Percentiles rank a stretch among this genome's conserved stretches.
Conservation (phyloP, 1,140 invertebrate genomes). For the Thaumatotibia leucotreta region DNA sequence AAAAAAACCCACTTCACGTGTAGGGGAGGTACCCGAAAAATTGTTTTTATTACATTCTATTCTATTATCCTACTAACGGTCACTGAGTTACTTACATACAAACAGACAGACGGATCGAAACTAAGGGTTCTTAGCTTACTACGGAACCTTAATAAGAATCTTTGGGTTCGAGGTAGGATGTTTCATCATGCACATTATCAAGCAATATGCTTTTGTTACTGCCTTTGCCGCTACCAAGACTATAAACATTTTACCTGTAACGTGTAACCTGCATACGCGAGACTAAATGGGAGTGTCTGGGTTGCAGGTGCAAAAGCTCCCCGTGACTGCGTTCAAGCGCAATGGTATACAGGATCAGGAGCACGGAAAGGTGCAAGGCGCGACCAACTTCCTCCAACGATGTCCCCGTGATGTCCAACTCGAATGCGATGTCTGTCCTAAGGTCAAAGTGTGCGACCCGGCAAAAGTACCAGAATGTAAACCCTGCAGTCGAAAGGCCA, state of each 20-base stretch:
- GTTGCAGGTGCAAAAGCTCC: constrained; percentile 61
- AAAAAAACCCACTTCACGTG: too few species aligned
- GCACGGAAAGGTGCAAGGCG: constrained; percentile 51
- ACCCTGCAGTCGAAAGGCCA: constrained; percentile 22
- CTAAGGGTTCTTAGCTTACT: too few species aligned
- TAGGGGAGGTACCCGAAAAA: too few species aligned
- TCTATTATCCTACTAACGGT: too few species aligned
- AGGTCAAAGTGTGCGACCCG: constrained; percentile 46
- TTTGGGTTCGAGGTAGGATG: too few species aligned
- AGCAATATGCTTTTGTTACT: background rate
- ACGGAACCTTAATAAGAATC: too few species aligned
- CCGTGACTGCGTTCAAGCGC: constrained; percentile 62
- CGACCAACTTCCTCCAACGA: constrained; percentile 54
- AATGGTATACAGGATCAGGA: constrained; percentile 68
- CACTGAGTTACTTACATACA: too few species aligned
- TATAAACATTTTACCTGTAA: too few species aligned
- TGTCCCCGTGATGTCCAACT: constrained; percentile 52
- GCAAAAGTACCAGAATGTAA: constrained; percentile 54
- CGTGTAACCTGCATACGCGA: background rate
- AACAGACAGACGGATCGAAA: too few species aligned
- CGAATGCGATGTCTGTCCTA: constrained; percentile 40
- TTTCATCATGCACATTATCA: background rate
- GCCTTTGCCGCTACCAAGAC: too few species aligned
- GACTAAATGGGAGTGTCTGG: constrained; percentile 44
- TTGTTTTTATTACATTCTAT: too few species aligned